These are phyloP conservation scores for Anolis carolinensis DNA, from an alignment of 2,113 vertebrate species.

Conservation along the genomic window DNA sequence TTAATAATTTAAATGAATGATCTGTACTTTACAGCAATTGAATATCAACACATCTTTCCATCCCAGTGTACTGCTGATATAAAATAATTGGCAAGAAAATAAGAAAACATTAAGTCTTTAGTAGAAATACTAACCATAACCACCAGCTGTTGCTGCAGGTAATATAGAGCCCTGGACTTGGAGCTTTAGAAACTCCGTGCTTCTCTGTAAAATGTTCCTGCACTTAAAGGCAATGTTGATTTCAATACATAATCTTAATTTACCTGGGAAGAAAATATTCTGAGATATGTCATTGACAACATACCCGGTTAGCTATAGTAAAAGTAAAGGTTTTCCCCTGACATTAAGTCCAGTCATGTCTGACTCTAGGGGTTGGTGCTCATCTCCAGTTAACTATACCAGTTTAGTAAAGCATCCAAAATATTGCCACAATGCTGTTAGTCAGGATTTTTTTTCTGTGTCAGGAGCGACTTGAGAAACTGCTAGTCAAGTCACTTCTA, in stretches of 20 bases:
- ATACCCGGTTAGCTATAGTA: no score
- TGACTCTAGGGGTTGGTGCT: no score
- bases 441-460: no score
- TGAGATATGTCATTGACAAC: not conserved
- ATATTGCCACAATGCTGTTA: not conserved
- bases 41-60: not conserved
- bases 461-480: no score
- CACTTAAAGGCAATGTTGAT: conserved; percentile 1
- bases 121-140: accelerated
- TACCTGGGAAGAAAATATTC: conserved; percentile 26
- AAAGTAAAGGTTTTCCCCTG: no score
- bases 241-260: conserved; percentile 28
- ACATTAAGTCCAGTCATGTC: no score
- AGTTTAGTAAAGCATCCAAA: not conserved
- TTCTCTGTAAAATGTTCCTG: not conserved
- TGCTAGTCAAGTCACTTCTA: no score
- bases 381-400: not conserved
- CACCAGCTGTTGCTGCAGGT: not conserved
- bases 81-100: not conserved
- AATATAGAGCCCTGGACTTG: not conserved
- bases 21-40: not conserved
- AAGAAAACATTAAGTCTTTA: not conserved
- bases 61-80: not conserved
- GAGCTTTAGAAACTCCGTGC: not conserved
- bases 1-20: accelerated